Conservation (phyloP, 2,888 invertebrate genomes). For the Euzetes globulus region DNA sequence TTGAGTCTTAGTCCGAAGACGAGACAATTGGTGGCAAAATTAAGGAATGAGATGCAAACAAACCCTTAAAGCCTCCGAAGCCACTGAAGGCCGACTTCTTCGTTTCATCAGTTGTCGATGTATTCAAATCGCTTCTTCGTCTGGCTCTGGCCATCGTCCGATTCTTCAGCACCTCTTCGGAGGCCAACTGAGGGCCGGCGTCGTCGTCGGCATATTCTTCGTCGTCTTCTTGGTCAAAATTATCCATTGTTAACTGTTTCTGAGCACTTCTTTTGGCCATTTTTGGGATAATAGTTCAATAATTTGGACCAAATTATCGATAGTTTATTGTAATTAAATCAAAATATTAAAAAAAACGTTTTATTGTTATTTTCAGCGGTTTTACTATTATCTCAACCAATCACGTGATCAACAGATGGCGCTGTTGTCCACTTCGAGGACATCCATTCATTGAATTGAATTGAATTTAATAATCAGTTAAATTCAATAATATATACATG, state of each 20-base stretch:
- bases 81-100: not conserved
- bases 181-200: conserved; percentile 33
- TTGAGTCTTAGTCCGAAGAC: not conserved
- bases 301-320: no score
- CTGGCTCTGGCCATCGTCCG: conserved; percentile 8
- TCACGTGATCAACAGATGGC: no score
- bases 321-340: no score
- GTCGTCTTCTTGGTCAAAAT: conserved; percentile 38
- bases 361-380: no score
- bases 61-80: conserved; percentile 27
- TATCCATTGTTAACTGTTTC: conserved; percentile 36
- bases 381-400: no score
- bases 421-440: no score
- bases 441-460: no score
- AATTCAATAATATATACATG: no score
- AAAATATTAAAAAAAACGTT: no score
- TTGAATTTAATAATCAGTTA: no score
- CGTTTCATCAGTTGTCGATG: not conserved
- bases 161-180: conserved; percentile 17
- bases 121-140: conserved; percentile 4
- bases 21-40: not conserved
- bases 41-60: not conserved
- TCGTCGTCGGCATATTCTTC: conserved; percentile 36
- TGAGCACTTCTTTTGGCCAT: conserved; percentile 22
- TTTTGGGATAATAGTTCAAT: no score